Base-by-base conservation (phyloP, 1,140 invertebrate species). In the Diplogasteroides magnus region DNA sequence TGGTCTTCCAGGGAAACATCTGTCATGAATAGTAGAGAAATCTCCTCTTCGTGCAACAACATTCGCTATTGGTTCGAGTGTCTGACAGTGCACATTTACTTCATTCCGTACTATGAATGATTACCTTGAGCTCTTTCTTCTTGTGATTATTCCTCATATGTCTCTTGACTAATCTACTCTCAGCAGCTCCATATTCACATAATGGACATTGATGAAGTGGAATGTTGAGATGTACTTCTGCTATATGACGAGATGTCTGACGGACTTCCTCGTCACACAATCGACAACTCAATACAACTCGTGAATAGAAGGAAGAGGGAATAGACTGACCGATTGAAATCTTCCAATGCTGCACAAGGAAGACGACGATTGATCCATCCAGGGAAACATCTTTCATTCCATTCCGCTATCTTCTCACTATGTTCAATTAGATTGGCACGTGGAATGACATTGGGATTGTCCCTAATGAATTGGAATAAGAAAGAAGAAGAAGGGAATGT, bases 341-440 rank as follows among this genome's bases (percentile, higher is more conserved):
- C 77, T 60, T 78, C 76, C 14, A 77, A 25, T 23, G 59, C 27
- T 29, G 29, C 67, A n/a, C 76, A 73, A 13, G 77, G 77, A 15
- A 78, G 73, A 25, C 77, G 64, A 13, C 77, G 61, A 57, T 78
- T 78, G 48, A 78, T 79, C 77, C 77, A 78, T 56, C 77, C 77
- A 26, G 75, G 75, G 67, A 78, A 78, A 59, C 77, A 78, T 25
- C 77, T 73, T n/a, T 77, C 76, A 61, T 78, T 78, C 77, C 77
- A 78, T 56, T 78, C 77, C 28, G 61, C 64, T 26, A 78, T 78
- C 61, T 78, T 69, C 28, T 74, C 59, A 2, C 76, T 67, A 66
- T 60, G 77, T 13, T 64, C 28, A 14, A 76, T 31, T 32, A 78
- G 59, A 73, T 78, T 78, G 13, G 77, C 67, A 23, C 65, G 77